phyloP scores from a whole-genome alignment of 2,888 invertebrate genomes.

The Eudiplozoon nipponicum region DNA sequence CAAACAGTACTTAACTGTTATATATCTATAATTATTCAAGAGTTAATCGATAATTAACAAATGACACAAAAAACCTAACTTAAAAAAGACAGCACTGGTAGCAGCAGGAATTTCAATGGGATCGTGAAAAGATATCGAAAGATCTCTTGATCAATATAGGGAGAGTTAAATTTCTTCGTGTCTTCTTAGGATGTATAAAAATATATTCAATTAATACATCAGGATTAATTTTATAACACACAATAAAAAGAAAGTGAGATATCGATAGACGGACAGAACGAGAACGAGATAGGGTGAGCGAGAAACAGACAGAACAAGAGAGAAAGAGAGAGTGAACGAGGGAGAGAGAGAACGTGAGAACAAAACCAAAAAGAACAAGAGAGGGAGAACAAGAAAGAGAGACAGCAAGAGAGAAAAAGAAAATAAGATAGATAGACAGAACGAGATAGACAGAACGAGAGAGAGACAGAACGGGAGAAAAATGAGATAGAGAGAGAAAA shows the following conservation, averaged over 20 bases:
- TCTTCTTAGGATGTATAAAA: too few species aligned
- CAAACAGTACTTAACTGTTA: too few species aligned
- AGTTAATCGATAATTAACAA: too few species aligned
- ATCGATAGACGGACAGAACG: constrained; percentile 4
- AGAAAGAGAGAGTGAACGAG: constrained; percentile 4
- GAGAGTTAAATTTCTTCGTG: too few species aligned
- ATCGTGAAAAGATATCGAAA: too few species aligned
- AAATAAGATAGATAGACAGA: neutral
- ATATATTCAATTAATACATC: too few species aligned
- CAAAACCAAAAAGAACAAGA: neutral
- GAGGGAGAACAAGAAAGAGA: constrained; percentile 8
- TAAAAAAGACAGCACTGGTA: too few species aligned
- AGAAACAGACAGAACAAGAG: constrained; percentile 5
- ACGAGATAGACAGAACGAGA: neutral
- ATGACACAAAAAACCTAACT: too few species aligned
- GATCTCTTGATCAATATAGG: too few species aligned
- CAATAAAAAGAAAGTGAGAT: constrained; percentile 7
- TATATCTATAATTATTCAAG: too few species aligned
- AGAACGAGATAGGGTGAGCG: constrained; percentile 4
- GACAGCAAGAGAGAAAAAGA: constrained; percentile 3
- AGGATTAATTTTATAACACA: too few species aligned
- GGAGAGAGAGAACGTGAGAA: constrained; percentile 8
- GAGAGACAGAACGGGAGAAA: neutral
- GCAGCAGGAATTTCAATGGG: too few species aligned
- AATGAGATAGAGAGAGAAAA: neutral